Evolutionary conservation across 1,140 invertebrate genomes (phyloP).

Genomic region (Magallana ariakensis): DNA sequence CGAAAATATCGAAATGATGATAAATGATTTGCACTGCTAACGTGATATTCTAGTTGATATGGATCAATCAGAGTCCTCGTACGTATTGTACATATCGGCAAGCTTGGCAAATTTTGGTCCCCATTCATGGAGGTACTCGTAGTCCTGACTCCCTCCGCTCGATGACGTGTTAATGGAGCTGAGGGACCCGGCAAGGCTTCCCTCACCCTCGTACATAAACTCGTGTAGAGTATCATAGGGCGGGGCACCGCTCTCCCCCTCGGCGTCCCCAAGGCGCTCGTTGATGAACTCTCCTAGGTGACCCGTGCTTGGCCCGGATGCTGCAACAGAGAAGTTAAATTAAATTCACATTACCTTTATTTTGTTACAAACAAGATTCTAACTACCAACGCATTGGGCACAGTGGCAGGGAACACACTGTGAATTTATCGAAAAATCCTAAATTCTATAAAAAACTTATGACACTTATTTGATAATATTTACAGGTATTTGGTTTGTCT

Average conservation of each 20-base stretch:
- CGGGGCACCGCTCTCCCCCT: conserved; percentile 96
- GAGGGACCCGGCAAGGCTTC: conserved; percentile 95
- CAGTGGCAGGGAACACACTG: background rate
- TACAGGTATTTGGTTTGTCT: conserved; percentile 50
- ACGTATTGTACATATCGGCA: conserved; percentile 92
- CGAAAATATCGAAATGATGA: background rate
- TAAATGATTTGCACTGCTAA: background rate
- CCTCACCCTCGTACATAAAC: conserved; percentile 98
- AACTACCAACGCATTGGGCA: background rate
- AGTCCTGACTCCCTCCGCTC: conserved; percentile 95
- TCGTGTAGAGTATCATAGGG: conserved; percentile 97
- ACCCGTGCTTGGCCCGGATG: background rate
- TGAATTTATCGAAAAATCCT: too few relatives aligned
- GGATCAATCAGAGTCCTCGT: conserved; percentile 59
- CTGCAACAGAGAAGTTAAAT: background rate
- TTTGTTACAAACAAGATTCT: background rate
- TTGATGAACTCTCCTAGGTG: conserved; percentile 87
- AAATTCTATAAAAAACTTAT: too few relatives aligned
- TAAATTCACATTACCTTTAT: too few relatives aligned
- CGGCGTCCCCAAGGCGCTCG: conserved; percentile 95
- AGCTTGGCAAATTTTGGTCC: conserved; percentile 98
- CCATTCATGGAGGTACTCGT: conserved; percentile 97
- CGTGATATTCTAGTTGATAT: too few relatives aligned
- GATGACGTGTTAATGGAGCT: conserved; percentile 97
- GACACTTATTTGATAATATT: too few relatives aligned